Conservation (phyloP, 2,797 vertebrate genomes). For the Peromyscus nudipes region DNA sequence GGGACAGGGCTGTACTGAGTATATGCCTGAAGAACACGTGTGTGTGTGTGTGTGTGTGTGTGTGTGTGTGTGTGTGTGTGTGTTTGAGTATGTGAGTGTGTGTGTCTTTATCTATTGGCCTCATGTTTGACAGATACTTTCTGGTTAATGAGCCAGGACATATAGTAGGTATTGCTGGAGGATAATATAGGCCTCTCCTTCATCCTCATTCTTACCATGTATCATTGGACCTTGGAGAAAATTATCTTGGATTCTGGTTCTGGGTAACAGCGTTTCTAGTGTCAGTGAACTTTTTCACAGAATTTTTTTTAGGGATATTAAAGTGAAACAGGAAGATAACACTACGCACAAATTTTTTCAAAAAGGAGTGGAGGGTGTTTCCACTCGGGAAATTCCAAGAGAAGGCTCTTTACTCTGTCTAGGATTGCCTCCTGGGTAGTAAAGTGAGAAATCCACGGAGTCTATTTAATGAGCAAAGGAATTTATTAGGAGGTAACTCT, state of each 20-base stretch:
- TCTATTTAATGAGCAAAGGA: no score
- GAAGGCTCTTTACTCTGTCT: not conserved
- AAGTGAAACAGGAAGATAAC: not conserved
- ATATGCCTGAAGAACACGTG: not conserved
- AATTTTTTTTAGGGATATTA: slow-evolving; percentile 22
- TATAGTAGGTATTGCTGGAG: not conserved
- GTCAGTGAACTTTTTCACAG: not conserved
- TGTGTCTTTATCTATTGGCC: not conserved
- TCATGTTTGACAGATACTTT: not conserved
- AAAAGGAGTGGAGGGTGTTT: not conserved
- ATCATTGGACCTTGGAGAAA: not conserved
- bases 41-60: no score
- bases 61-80: not conserved
- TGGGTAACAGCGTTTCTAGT: not conserved
- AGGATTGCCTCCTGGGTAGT: not conserved
- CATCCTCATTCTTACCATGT: not conserved
- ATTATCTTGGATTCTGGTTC: not conserved
- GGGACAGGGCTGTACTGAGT: not conserved
- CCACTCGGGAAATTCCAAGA: not conserved
- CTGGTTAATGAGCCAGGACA: not conserved
- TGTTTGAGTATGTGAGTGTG: not conserved
- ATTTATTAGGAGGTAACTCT: no score
- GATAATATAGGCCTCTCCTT: not conserved
- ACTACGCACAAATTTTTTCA: not conserved
- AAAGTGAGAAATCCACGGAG: no score